Evolutionary conservation across 2,888 invertebrate genomes (phyloP).

Genomic region (Coenonympha glycerion): DNA sequence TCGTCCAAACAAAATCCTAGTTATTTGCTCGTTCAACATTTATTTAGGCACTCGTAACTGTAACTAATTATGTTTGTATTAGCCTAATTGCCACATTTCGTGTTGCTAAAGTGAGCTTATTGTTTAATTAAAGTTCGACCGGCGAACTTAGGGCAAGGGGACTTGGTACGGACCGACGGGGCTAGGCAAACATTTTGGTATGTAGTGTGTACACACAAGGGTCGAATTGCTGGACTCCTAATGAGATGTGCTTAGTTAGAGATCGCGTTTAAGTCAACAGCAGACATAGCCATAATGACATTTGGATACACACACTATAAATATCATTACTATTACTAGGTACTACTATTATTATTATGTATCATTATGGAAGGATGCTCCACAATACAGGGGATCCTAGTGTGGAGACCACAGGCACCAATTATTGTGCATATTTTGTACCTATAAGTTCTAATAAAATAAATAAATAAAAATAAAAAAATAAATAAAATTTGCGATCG

Average conservation of each 20-base stretch:
- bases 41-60: neutral
- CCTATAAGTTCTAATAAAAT: too few species aligned
- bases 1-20: neutral
- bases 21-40: neutral
- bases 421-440: too few species aligned
- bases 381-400: too few species aligned
- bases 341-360: too few species aligned
- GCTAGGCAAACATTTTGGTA: conserved; percentile 19
- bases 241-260: neutral
- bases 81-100: conserved; percentile 4
- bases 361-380: too few species aligned
- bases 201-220: conserved; percentile 14
- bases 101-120: conserved; percentile 3
- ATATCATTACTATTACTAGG: too few species aligned
- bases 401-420: too few species aligned
- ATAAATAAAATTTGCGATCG: too few species aligned
- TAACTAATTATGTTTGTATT: conserved; percentile 2
- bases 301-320: too few species aligned
- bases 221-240: neutral
- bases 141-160: conserved; percentile 5
- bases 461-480: too few species aligned
- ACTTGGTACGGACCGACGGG: conserved; percentile 14
- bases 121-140: conserved; percentile 10
- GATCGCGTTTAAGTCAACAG: neutral
- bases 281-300: too few species aligned